Evolutionary conservation across 2,113 vertebrate species (phyloP).

Genomic region (Electrona antarctica): DNA sequence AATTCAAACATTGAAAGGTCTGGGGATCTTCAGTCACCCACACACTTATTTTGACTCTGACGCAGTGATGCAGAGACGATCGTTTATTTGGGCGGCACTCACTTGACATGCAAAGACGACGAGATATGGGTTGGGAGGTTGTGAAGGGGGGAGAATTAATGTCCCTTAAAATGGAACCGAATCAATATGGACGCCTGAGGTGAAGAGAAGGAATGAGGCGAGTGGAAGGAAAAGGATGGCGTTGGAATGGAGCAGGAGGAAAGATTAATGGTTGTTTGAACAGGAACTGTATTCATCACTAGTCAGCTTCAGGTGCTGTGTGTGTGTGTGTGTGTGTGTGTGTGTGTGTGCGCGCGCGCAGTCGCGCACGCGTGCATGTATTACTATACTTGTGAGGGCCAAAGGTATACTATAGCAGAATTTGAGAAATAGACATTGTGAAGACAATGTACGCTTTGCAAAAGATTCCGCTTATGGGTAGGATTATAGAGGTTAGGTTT

Average conservation of each 20-base stretch:
- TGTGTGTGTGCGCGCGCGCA: too few relatives aligned
- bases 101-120: too few relatives aligned
- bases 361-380: too few relatives aligned
- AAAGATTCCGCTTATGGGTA: too few relatives aligned
- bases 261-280: slow-evolving; percentile 66
- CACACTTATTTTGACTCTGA: slow-evolving; percentile 6
- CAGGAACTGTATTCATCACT: slow-evolving; percentile 56
- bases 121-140: too few relatives aligned
- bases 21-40: not conserved
- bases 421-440: too few relatives aligned
- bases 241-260: slow-evolving; percentile 34
- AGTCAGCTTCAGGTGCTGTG: slow-evolving; percentile 42
- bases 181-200: slow-evolving; percentile 63
- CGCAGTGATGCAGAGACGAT: slow-evolving; percentile 7
- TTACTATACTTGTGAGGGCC: too few relatives aligned
- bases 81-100: not conserved
- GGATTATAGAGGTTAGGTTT: too few relatives aligned
- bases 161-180: slow-evolving; percentile 49
- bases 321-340: slow-evolving; percentile 5
- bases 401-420: too few relatives aligned
- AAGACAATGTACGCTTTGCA: too few relatives aligned
- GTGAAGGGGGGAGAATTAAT: slow-evolving; percentile 53
- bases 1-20: not conserved
- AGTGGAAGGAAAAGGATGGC: not conserved
- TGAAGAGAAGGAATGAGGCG: slow-evolving; percentile 51